Base-by-base conservation (phyloP, 2,113 vertebrate species). In the Crocuta crocuta region DNA sequence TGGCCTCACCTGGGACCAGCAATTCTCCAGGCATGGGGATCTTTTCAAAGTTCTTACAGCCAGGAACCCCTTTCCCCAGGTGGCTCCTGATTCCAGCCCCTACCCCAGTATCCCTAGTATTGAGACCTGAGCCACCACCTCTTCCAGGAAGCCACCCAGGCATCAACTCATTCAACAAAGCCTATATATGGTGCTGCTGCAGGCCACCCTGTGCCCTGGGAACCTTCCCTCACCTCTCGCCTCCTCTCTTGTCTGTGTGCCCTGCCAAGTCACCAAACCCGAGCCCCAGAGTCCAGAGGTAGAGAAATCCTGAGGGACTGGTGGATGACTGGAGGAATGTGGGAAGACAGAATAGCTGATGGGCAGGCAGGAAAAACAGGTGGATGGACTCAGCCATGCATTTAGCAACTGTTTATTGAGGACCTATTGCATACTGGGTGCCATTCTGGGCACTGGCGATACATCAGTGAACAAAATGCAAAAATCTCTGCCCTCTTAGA, bases 111-210 rank as follows among this genome's bases (percentile, higher is more conserved):
- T 0, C 68, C 53, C 15, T 26, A 65, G 8, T 10, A 16, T 0
- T 11, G 33, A 88, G 65, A 81, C 21, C 43, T 2, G 24, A 93
- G 58, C 12, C 9, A 33, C 45, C 26, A 9, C 58, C 10, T 12
- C 31, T 82, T 43, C 70, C 21, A 71, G 33, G 65, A 82, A 70
- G 35, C 55, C 28, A 6, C 2, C 74, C 24, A 13, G 66, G 6
- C 33, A 35, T 24, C 17, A 31, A 43, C n/a, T 39, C 43, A 26
- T 5, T 39, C 10, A 17, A 48, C 65, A 65, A 11, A 82, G 45
- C 11, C 33, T 21, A 1, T 11, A 4, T 21, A 9, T 45, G 53
- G 17, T 2, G 2, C 76, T 1, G 0, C 35, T 23, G 43, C 0
- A 33, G 8, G 9, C 61, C 10, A 15, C 10, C 7, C 33, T 28